Evolutionary conservation across 2,888 invertebrate genomes (phyloP).

Genomic region (Sarcophaga rosellei): DNA sequence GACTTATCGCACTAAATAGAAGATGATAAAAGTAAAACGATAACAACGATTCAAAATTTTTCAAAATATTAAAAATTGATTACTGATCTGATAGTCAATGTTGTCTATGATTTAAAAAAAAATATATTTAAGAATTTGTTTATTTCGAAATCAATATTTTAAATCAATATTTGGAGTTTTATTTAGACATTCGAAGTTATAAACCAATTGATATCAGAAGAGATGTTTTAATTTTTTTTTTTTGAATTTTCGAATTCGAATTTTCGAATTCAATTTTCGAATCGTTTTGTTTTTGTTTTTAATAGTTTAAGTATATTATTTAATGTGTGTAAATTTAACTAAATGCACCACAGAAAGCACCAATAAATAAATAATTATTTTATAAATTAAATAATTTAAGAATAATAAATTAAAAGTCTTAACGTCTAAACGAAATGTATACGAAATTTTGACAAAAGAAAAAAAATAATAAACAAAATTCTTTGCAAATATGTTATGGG

Average conservation of each 20-base stretch:
- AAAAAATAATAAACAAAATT: slow-evolving; percentile 20
- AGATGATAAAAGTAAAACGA: not conserved
- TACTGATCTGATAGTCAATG: no score
- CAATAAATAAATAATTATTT: slow-evolving; percentile 57
- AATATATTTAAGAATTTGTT: no score
- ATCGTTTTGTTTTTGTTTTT: slow-evolving; percentile 4
- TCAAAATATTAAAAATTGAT: no score
- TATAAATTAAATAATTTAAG: slow-evolving; percentile 50
- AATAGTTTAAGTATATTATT: slow-evolving; percentile 26
- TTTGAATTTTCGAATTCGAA: not conserved
- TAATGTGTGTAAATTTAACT: slow-evolving; percentile 64
- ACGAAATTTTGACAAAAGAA: slow-evolving; percentile 39
- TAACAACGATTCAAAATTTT: no score
- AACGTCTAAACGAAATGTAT: slow-evolving; percentile 38
- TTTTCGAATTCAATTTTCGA: not conserved
- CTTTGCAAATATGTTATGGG: slow-evolving; percentile 33
- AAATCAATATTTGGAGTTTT: no score
- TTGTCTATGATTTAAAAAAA: no score
- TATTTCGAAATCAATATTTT: no score
- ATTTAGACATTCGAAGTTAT: not conserved
- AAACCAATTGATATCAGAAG: not conserved
- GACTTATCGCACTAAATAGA: slow-evolving; percentile 2
- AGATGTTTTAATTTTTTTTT: not conserved
- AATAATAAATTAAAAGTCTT: slow-evolving; percentile 46
- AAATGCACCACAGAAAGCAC: slow-evolving; percentile 69